Percentiles rank a stretch among this genome's conserved stretches.
These are phyloP conservation scores for Phataginus tricuspis DNA, from an alignment of 2,797 vertebrate genomes.

Conservation along the genomic window DNA sequence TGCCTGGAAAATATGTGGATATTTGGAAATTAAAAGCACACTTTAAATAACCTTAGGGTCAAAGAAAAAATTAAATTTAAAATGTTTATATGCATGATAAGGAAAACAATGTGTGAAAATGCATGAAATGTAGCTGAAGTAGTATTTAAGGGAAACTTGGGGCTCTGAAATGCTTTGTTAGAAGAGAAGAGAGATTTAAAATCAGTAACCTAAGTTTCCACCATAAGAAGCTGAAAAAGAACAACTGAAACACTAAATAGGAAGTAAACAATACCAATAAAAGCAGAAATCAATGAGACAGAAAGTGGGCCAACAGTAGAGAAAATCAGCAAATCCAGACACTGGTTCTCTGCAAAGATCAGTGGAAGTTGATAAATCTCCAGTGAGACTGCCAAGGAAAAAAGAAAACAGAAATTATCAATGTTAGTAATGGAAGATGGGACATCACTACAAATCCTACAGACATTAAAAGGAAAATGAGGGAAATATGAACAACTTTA, in stretches of 20 bases:
- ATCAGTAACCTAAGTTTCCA: not conserved
- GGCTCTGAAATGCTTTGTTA: not conserved
- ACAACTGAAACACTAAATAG: not conserved
- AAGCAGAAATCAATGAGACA: not conserved
- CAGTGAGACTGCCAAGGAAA: too few species aligned
- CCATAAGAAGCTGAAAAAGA: not conserved
- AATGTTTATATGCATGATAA: not conserved
- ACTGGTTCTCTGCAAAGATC: not conserved
- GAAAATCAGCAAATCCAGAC: not conserved
- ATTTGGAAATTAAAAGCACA: not conserved
- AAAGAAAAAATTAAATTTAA: not conserved
- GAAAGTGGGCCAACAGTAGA: not conserved
- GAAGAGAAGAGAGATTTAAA: not conserved
- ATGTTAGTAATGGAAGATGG: accelerated
- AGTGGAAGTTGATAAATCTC: not conserved
- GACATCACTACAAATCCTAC: not conserved
- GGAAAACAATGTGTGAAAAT: not conserved
- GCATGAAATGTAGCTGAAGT: not conserved
- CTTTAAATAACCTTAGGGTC: not conserved
- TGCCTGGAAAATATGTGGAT: not conserved
- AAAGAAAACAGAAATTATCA: not conserved
- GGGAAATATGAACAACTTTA: not conserved
- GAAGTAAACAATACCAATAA: not conserved
- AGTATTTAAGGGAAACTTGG: not conserved
- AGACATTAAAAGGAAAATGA: not conserved